A percentile compares a stretch with the other conserved stretches of the same genome.
Conservation (phyloP, 2,888 invertebrate species). For the Melipona bicolor region DNA sequence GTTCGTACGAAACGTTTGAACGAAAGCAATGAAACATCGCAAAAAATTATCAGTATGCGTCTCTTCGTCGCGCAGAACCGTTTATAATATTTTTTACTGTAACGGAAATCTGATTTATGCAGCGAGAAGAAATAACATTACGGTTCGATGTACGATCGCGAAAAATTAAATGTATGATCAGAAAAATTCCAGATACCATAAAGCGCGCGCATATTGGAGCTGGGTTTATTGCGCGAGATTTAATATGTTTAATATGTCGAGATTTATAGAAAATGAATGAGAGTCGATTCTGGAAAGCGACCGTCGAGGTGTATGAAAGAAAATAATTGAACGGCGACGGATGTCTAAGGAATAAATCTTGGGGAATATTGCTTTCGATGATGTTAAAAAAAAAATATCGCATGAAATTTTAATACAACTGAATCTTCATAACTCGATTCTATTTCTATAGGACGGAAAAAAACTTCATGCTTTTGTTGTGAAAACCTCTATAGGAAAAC, state of each 20-base stretch:
- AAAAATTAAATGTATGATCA: conserved; percentile 37
- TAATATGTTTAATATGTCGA: conserved; percentile 26
- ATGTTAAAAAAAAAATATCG: not conserved
- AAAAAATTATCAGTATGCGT: not conserved
- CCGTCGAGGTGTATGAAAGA: not conserved
- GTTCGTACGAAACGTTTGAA: no score
- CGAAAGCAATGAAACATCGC: no score
- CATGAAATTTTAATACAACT: not conserved
- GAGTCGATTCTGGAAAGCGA: not conserved
- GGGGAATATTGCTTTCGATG: not conserved
- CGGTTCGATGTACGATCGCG: conserved; percentile 12
- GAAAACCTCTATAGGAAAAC: no score
- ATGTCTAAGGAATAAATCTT: not conserved
- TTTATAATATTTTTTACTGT: conserved; percentile 6
- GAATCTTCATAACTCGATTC: no score
- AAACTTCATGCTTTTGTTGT: no score
- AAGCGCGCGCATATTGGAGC: conserved; percentile 22
- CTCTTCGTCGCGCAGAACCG: not conserved
- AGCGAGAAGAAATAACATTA: conserved; percentile 14
- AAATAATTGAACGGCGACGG: no score
- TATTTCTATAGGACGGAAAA: no score
- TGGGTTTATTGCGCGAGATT: conserved; percentile 29
- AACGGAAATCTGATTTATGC: conserved; percentile 5
- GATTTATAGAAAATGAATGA: conserved; percentile 40
- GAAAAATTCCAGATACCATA: conserved; percentile 32